phyloP scores from a whole-genome alignment of 2,888 invertebrate species.

The Lepetodrilus schrolli region DNA sequence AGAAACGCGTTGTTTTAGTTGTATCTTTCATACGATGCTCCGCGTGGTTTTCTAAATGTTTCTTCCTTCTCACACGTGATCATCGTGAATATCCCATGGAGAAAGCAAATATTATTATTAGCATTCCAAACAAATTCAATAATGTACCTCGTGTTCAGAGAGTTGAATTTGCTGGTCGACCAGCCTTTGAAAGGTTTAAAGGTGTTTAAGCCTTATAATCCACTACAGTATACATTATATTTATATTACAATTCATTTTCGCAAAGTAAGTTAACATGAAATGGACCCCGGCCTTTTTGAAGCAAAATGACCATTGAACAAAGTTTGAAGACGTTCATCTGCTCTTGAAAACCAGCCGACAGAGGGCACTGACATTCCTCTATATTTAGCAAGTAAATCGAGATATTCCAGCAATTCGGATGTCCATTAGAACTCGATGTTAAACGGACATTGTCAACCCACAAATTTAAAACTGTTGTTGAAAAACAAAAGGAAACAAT shows the following conservation, averaged over 20 bases:
- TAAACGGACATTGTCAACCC: not conserved
- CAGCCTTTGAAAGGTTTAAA: too few species aligned
- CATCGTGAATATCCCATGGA: not conserved
- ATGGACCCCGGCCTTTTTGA: too few species aligned
- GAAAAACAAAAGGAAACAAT: conserved; percentile 18
- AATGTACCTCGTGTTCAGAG: too few species aligned
- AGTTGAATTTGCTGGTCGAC: too few species aligned
- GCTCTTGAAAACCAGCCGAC: too few species aligned
- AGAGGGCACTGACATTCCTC: too few species aligned
- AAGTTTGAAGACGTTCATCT: too few species aligned
- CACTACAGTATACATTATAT: too few species aligned
- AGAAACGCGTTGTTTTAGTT: conserved; percentile 13
- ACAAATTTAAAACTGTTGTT: conserved; percentile 6
- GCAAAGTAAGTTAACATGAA: too few species aligned
- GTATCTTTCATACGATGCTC: not conserved
- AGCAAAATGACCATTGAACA: too few species aligned
- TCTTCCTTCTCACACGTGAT: not conserved
- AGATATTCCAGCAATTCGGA: not conserved
- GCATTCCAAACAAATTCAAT: not conserved
- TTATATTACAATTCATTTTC: too few species aligned
- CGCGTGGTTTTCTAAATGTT: not conserved
- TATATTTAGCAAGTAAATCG: not conserved
- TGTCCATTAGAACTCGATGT: not conserved
- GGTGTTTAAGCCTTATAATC: too few species aligned
- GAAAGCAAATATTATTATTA: not conserved